phyloP scores from a whole-genome alignment of 1,140 invertebrate genomes.

The Teleogryllus occipitalis region DNA sequence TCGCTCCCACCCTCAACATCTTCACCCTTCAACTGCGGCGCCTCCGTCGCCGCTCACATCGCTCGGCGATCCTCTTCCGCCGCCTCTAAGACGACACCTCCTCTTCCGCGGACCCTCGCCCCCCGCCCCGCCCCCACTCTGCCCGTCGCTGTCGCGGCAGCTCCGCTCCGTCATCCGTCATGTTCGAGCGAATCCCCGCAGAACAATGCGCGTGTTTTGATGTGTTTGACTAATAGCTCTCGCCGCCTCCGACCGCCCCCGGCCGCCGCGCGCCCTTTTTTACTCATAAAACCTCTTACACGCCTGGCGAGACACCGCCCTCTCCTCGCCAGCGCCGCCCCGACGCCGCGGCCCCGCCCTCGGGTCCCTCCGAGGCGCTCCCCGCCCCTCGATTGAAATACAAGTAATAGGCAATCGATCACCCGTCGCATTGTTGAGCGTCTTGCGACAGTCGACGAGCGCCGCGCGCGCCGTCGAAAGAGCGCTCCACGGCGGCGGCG shows the following conservation, averaged over 20 bases:
- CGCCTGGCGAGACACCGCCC: background rate
- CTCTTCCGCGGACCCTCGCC: too few species aligned
- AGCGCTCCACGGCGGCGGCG: background rate
- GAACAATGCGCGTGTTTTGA: constrained; percentile 3
- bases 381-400: background rate
- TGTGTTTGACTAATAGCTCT: constrained; percentile 4
- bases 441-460: too few species aligned
- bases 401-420: constrained; percentile 4
- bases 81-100: too few species aligned
- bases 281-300: background rate
- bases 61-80: too few species aligned
- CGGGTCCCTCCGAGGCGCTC: too few species aligned
- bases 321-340: background rate
- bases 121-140: background rate
- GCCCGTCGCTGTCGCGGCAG: background rate
- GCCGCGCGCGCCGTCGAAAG: too few species aligned
- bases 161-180: background rate
- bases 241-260: background rate
- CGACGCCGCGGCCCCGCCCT: too few species aligned
- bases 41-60: too few species aligned
- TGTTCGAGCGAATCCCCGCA: background rate
- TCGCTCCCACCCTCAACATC: too few species aligned
- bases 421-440: background rate
- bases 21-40: too few species aligned
- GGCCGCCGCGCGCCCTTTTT: background rate